These are phyloP conservation scores for Erannis defoliaria DNA, from an alignment of 2,888 invertebrate genomes.

Conservation along the genomic window DNA sequence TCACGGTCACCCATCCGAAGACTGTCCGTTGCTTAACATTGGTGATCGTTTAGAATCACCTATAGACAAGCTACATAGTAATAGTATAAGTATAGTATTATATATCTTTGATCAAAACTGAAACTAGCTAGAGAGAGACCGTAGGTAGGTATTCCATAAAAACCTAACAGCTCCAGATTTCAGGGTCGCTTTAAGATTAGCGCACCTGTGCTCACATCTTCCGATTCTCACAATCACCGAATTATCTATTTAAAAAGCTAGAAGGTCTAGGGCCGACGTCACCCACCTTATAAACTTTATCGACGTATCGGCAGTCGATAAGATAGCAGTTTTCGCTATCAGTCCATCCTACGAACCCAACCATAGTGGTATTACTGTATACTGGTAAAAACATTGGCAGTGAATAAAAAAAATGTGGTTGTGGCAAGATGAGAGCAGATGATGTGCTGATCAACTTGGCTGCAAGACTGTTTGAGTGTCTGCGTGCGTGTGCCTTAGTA, in stretches of 20 bases:
- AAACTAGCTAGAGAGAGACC: background rate
- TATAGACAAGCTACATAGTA: too few relatives aligned
- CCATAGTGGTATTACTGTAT: constrained; percentile 58
- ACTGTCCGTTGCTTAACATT: too few relatives aligned
- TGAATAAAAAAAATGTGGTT: constrained; percentile 50
- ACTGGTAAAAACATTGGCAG: constrained; percentile 48
- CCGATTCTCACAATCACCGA: constrained; percentile 5
- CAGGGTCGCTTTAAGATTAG: background rate
- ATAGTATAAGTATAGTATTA: background rate
- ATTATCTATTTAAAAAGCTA: constrained; percentile 35
- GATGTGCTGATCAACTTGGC: constrained; percentile 57
- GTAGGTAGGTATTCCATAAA: background rate
- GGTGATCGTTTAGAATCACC: too few relatives aligned
- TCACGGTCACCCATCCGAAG: too few relatives aligned
- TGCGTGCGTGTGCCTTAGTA: constrained; percentile 52
- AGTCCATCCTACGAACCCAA: constrained; percentile 39
- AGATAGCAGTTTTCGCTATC: constrained; percentile 71
- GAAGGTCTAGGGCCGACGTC: constrained; percentile 59
- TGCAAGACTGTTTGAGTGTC: constrained; percentile 56
- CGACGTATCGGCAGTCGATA: constrained; percentile 75
- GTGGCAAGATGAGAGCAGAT: constrained; percentile 62
- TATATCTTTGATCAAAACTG: background rate
- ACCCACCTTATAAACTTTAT: constrained; percentile 58
- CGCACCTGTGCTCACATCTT: background rate
- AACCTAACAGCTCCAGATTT: background rate